Base-by-base conservation (phyloP, 1,140 invertebrate species). In the Riptortus pedestris region DNA sequence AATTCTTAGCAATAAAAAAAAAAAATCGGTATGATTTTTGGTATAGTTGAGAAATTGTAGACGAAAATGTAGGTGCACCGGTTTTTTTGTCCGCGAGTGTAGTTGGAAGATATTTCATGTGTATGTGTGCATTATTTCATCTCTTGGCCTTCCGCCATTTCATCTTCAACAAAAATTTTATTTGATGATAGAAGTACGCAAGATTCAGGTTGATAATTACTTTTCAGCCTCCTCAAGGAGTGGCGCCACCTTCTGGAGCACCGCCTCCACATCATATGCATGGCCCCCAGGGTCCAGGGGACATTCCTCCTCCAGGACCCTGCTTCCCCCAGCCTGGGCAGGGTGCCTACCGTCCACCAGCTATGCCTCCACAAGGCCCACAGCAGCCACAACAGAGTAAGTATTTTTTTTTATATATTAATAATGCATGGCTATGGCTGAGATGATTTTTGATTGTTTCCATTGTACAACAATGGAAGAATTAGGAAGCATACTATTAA, bases 211-310 rank as follows among this genome's bases (percentile, higher is more conserved):
- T 63, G 9, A 48, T 43, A 18, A 14, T 58, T 43, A n/a, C 4
- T 47, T 59, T 47, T 14, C 38, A 68, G 67, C 67, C 67, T 7
- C 66, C 66, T 3, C 66, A 67, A 27, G 61, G 66, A 45, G 60
- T 67, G 29, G 27, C 31, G 20, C 51, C 51, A 1, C 58, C 58
- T 18, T 55, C 60, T 22, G 64, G 48, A 14, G 63, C 26, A 2
- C 63, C 63, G 14, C 66, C 60, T 59, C 63, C 62, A 26, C 66
- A 65, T 18, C 59, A 57, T 5, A 67, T 67, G 64, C 64, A 65
- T 29, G 52, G 52, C 4, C 57, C 52, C 28, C 63, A 61, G 28
- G 66, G 55, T 28, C 63, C 63, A 26, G 31, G 47, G 22, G 27
- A 16, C 2, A 63, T 51, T 2, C 62, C 62, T 4, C 48, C 29